Conservation (phyloP, 2,888 invertebrate genomes). For the Oscheius sp. region DNA sequence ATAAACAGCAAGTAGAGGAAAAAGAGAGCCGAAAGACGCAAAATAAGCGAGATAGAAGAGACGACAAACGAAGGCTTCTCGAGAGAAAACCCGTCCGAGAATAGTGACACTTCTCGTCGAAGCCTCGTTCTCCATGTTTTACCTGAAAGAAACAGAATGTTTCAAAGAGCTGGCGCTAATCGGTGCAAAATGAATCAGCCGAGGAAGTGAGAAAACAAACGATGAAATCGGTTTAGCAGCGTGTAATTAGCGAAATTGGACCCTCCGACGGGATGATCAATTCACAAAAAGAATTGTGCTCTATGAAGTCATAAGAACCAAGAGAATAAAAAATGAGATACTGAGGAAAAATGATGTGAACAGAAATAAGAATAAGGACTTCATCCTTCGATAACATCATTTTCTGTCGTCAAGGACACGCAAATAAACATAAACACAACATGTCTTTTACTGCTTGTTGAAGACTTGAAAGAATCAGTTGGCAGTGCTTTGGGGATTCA, state of each 20-base stretch:
- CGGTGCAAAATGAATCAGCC: no score
- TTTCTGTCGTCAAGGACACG: neutral
- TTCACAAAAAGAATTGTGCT: neutral
- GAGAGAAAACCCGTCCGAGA: conserved; percentile 76
- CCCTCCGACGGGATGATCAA: no score
- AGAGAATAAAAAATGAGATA: neutral
- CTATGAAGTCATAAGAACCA: neutral
- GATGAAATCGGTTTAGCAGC: no score
- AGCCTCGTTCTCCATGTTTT: conserved; percentile 59
- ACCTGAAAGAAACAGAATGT: neutral
- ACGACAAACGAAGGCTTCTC: conserved; percentile 91
- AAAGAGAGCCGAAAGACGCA: conserved; percentile 96
- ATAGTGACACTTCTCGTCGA: conserved; percentile 60
- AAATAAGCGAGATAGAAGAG: conserved; percentile 99
- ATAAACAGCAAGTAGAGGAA: conserved; percentile 97
- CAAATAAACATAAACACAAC: no score
- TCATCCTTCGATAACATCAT: no score
- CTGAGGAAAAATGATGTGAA: neutral
- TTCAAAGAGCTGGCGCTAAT: no score
- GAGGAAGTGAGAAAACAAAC: neutral
- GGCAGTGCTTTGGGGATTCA: conserved; percentile 25
- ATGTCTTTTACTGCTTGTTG: no score
- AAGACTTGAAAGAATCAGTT: conserved; percentile 16
- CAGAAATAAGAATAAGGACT: no score
- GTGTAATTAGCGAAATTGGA: no score